Percentiles rank a stretch among this genome's conserved stretches.
Evolutionary conservation across 2,888 invertebrate genomes (phyloP).

Genomic region (Rotaria macrura): DNA sequence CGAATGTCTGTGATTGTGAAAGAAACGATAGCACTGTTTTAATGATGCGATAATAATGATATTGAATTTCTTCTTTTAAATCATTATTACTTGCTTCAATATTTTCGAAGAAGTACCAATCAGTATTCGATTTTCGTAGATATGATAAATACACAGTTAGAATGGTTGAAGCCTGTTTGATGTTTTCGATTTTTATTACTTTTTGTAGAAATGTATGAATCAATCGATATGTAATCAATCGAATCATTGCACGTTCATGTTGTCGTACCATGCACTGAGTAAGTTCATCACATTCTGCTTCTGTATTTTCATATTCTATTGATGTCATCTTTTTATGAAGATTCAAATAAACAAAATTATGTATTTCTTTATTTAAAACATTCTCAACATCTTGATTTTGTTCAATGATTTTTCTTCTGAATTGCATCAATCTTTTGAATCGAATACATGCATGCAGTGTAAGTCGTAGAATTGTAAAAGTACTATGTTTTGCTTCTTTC

Average conservation of each 20-base stretch:
- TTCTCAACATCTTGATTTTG: background rate
- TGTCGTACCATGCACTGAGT: background rate
- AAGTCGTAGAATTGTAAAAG: background rate
- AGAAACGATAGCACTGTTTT: background rate
- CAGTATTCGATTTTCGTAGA: background rate
- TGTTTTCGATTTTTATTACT: background rate
- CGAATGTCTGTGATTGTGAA: background rate
- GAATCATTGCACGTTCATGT: background rate
- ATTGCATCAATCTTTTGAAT: background rate
- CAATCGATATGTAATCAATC: background rate
- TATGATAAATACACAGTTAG: background rate
- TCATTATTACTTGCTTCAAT: background rate
- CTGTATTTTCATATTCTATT: background rate
- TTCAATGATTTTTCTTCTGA: background rate
- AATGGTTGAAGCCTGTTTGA: background rate
- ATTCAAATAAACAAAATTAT: background rate
- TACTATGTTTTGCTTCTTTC: background rate
- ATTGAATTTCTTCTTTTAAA: background rate
- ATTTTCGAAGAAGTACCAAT: background rate
- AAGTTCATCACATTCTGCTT: background rate
- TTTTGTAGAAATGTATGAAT: background rate
- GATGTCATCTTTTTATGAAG: background rate
- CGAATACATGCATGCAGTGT: background rate
- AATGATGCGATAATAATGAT: background rate
- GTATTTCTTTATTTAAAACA: background rate